These are phyloP conservation scores for Nomia melanderi DNA, from an alignment of 1,140 invertebrate genomes.

Conservation along the genomic window DNA sequence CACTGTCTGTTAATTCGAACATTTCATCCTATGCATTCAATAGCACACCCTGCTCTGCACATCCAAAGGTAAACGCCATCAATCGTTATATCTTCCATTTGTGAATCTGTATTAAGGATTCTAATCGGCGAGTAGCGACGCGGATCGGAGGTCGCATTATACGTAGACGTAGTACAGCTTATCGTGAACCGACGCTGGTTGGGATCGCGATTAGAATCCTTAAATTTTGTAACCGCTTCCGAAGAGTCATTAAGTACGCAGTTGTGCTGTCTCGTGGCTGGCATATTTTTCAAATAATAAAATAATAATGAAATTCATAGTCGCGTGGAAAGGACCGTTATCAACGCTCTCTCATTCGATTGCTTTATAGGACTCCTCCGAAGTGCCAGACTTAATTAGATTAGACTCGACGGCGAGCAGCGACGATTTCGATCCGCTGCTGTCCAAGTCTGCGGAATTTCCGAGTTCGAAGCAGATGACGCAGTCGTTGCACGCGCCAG, in stretches of 20 bases:
- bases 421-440: conserved; percentile 84
- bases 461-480: conserved; percentile 76
- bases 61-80: conserved; percentile 74
- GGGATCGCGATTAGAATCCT: not conserved
- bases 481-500: conserved; percentile 76
- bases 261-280: too few relatives aligned
- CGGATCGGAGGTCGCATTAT: too few relatives aligned
- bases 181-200: too few relatives aligned
- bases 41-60: conserved; percentile 70
- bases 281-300: too few relatives aligned
- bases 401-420: conserved; percentile 83
- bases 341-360: not conserved
- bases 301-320: too few relatives aligned
- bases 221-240: conserved; percentile 8
- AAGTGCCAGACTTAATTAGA: conserved; percentile 83
- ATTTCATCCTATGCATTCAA: conserved; percentile 65
- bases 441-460: conserved; percentile 73
- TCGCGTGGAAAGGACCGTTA: too few relatives aligned
- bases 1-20: conserved; percentile 57
- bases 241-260: conserved; percentile 22
- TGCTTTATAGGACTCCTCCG: conserved; percentile 66
- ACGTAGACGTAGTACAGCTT: too few relatives aligned
- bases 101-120: conserved; percentile 4
- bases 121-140: too few relatives aligned
- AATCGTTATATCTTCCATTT: conserved; percentile 66